phyloP scores from a whole-genome alignment of 2,113 vertebrate species.

The cat (Felis catus) region F.catus_Fca126_mat1.0 CM031414.1:45330501-45331000 shows the following conservation, averaged over 20 bases:
- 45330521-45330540: not conserved
- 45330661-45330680: conserved; percentile 72
- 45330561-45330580: not conserved
- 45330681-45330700: conserved; percentile 41
- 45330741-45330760: not conserved
- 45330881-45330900: not conserved
- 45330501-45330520: not conserved
- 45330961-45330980: not conserved
- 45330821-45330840: not conserved
- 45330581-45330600: not conserved
- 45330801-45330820: not conserved
- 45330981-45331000: not conserved
- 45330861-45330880: not conserved
- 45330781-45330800: not conserved
- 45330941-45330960: not conserved
- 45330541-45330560: not conserved
- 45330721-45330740: not conserved
- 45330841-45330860: not conserved
- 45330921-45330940: not conserved
- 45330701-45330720: conserved; percentile 58
- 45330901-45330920: not conserved
- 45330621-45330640: not conserved
- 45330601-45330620: not conserved
- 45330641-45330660: not conserved
- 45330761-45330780: accelerated